Evolutionary conservation across 2,888 invertebrate species (phyloP).

Genomic region (Conchocele bisecta): DNA sequence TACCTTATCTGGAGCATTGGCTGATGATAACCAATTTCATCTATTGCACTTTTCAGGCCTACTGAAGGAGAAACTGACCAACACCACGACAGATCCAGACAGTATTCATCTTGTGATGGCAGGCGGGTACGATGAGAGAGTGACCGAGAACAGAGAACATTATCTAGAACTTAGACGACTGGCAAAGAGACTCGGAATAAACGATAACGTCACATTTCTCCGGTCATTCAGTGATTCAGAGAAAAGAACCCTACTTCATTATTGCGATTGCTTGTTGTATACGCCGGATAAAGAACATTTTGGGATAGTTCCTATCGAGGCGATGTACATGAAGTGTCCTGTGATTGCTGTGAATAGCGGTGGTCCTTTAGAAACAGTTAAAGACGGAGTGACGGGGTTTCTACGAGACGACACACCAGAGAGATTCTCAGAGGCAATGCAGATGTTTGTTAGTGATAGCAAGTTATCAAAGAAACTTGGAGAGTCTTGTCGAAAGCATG

Average conservation of each 20-base stretch:
- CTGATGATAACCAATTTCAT: no score
- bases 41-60: constrained; percentile 58
- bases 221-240: constrained; percentile 93
- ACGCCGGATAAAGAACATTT: constrained; percentile 99
- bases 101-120: constrained; percentile 93
- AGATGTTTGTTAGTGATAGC: constrained; percentile 87
- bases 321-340: constrained; percentile 96
- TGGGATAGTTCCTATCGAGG: constrained; percentile 99
- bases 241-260: constrained; percentile 91
- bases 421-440: constrained; percentile 91
- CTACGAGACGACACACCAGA: constrained; percentile 85
- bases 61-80: constrained; percentile 57
- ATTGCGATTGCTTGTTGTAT: constrained; percentile 92
- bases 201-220: constrained; percentile 90
- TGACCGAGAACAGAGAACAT: constrained; percentile 93
- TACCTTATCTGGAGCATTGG: no score
- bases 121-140: constrained; percentile 96
- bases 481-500: constrained; percentile 88
- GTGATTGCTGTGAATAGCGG: constrained; percentile 98
- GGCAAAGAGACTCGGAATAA: constrained; percentile 84
- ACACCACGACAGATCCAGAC: constrained; percentile 39
- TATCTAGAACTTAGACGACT: constrained; percentile 89
- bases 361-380: constrained; percentile 96
- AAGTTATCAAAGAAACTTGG: constrained; percentile 88
- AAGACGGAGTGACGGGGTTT: constrained; percentile 83